phyloP scores from a whole-genome alignment of 2,888 invertebrate species.

The Dynastes grantii region DNA sequence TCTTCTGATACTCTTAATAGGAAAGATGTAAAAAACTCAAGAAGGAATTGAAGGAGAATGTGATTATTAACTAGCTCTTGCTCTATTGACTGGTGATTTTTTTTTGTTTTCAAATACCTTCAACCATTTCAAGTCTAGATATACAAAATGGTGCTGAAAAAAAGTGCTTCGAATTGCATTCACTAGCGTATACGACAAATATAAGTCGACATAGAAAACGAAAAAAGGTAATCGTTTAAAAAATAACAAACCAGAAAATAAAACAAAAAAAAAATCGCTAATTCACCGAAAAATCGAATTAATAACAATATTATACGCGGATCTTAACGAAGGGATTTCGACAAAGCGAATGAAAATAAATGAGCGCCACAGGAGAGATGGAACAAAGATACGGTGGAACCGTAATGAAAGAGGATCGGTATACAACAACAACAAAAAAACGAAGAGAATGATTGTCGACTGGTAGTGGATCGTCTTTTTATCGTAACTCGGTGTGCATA shows the following conservation, averaged over 20 bases:
- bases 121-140: no score
- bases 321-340: no score
- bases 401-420: slow-evolving; percentile 5
- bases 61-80: no score
- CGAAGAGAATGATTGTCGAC: slow-evolving; percentile 24
- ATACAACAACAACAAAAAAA: neutral
- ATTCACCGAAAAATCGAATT: slow-evolving; percentile 32
- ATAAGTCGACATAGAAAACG: no score
- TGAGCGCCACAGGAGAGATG: neutral
- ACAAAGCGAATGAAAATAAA: slow-evolving; percentile 10
- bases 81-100: no score
- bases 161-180: no score
- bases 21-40: no score
- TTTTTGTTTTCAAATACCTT: no score
- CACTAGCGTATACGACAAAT: no score
- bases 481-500: slow-evolving; percentile 23
- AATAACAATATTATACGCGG: slow-evolving; percentile 3
- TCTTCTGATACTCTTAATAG: no score
- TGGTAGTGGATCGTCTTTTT: slow-evolving; percentile 23
- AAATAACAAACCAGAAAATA: neutral
- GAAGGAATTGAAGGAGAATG: no score
- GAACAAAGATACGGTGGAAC: neutral
- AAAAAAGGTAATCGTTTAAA: neutral
- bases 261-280: neutral
- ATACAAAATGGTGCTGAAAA: no score